phyloP scores from a whole-genome alignment of 1,140 invertebrate genomes.

The Aphidius ervi region DNA sequence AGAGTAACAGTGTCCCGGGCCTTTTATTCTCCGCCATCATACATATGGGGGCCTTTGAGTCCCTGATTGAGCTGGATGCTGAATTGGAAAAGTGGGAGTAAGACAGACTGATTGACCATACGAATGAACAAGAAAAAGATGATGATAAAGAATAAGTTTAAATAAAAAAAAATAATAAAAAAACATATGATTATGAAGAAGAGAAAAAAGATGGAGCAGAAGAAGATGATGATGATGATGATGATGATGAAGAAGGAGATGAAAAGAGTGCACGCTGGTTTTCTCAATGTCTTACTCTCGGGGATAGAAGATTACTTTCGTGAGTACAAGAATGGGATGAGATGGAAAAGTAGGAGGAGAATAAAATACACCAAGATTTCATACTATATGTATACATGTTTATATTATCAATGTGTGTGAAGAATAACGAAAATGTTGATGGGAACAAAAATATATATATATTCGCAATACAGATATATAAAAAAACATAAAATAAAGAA shows the following conservation, averaged over 20 bases:
- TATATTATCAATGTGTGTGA: conserved; percentile 3
- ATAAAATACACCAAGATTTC: background rate
- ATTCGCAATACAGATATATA: background rate
- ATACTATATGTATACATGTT: too few relatives aligned
- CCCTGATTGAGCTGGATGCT: conserved; percentile 39
- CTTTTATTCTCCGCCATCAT: conserved; percentile 32
- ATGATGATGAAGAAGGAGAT: background rate
- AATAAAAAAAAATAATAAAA: too few relatives aligned
- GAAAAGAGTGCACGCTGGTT: conserved; percentile 25
- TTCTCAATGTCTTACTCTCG: conserved; percentile 52
- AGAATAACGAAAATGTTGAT: too few relatives aligned
- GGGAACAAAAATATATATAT: background rate
- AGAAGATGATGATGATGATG: background rate
- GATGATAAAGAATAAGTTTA: background rate
- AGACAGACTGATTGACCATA: background rate
- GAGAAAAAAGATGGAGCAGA: too few relatives aligned
- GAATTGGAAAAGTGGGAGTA: conserved; percentile 15
- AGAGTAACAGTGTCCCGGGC: conserved; percentile 3
- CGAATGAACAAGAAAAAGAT: conserved; percentile 3
- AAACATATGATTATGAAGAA: too few relatives aligned
- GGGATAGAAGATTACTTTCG: conserved; percentile 44
- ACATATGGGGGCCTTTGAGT: conserved; percentile 9
- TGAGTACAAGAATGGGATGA: conserved; percentile 13
- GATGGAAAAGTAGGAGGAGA: conserved; percentile 11
- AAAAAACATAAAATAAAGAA: background rate